Conservation (phyloP, 2,797 vertebrate species). For the Gallinago stenura region DNA sequence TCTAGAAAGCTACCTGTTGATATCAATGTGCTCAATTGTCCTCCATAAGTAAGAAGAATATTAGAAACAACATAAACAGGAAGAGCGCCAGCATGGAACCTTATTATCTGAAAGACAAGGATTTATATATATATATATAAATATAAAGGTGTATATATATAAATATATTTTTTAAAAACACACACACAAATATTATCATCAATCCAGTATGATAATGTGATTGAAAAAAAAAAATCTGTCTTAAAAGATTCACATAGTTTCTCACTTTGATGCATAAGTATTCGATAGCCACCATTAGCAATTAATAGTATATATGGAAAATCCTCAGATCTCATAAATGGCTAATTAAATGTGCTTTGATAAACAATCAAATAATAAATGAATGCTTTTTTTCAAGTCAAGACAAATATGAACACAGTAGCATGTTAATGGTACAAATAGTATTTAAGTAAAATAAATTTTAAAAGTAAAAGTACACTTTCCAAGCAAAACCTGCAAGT, state of each 20-base stretch:
- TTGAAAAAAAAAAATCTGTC: not conserved
- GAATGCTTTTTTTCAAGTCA: not conserved
- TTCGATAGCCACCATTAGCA: not conserved
- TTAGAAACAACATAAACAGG: constrained; percentile 90
- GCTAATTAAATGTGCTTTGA: not conserved
- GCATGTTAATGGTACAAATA: not conserved
- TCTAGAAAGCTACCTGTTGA: constrained; percentile 75
- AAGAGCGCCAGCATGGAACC: constrained; percentile 89
- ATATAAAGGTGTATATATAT: not conserved
- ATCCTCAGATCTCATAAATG: not conserved
- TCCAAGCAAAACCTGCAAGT: not conserved
- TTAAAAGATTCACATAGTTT: not conserved
- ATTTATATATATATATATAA: not conserved
- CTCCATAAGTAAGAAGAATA: constrained; percentile 89
- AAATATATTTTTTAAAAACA: not conserved
- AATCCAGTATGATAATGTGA: not conserved
- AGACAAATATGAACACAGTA: not conserved
- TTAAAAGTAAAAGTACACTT: not conserved
- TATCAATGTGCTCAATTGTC: constrained; percentile 85
- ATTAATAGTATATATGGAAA: not conserved
- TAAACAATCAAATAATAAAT: not conserved
- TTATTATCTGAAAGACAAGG: constrained; percentile 85
- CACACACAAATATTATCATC: not conserved
- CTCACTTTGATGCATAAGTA: not conserved
- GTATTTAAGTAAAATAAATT: not conserved